Evolutionary conservation across 2,888 invertebrate species (phyloP), one percentile per base, ranked within the genome.

Genomic region (Therioaphis trifolii): DNA sequence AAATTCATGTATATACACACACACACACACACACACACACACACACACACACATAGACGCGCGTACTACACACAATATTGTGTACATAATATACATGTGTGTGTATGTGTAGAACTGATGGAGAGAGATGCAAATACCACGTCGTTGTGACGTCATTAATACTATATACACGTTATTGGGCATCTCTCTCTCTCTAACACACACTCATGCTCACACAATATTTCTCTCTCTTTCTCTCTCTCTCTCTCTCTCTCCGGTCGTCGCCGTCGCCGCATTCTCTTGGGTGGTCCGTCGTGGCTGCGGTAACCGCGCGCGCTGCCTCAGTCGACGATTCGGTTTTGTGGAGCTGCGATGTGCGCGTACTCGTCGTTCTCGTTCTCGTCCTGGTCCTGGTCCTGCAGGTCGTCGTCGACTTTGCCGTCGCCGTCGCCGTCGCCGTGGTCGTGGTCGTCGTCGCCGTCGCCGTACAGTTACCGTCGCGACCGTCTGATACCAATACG

Each of bases 301-400:
- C 55, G 35, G 68, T 69, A 24, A 52, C 63, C 74, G 61, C 58
- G 71, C 49, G 66, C 63, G 52, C 24, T 24, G 35, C 82, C 63
- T 82, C 82, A 82, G 82, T 82, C 72, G 63, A 82, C 82, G 82
- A 40, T 82, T 63, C 9, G 72, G 82, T 82, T 82, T 74, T 74
- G 82, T 82, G 74, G 35, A 40, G 82, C 63, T 66, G 82, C 63
- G 82, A 82, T 74, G 82, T 82, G 63, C 63, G 80, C 61, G 80
- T 72, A 46, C 46, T 49, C 55, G 27, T 40, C 58, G 58, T 58
- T 21, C 49, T 21, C 69, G 43, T 24, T 43, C 43, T 76, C 61
- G 76, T 55, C 52, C n/a, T 40, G 40, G 27, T 58, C 35, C 35
- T 40, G 55, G 27, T 58, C 35, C 35, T 35, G 35, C 35, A 35